These are phyloP conservation scores for Trinectes maculatus DNA, from an alignment of 2,113 vertebrate genomes.

Conservation along the genomic window DNA sequence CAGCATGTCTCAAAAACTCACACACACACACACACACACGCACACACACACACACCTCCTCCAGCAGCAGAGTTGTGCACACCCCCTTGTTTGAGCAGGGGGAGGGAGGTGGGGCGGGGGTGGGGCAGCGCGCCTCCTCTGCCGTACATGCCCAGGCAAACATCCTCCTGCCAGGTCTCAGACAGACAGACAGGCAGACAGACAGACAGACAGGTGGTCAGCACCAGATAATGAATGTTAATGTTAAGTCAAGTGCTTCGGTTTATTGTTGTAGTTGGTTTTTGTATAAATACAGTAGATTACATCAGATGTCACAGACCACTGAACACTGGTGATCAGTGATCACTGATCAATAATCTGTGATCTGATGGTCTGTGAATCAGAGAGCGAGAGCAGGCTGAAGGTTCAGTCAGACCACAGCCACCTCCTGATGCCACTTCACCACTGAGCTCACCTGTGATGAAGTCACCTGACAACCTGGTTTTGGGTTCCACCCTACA, in stretches of 20 bases:
- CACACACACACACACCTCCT: not conserved
- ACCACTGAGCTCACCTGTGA: slow-evolving; percentile 23
- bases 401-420: not conserved
- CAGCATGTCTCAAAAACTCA: slow-evolving; percentile 20
- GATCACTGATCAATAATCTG: no score
- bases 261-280: not conserved
- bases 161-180: slow-evolving; percentile 31
- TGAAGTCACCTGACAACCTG: slow-evolving; percentile 42
- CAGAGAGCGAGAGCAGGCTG: no score
- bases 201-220: slow-evolving; percentile 1
- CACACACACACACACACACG: no score
- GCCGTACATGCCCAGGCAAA: slow-evolving; percentile 69
- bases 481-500: slow-evolving; percentile 39
- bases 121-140: slow-evolving; percentile 2
- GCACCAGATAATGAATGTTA: slow-evolving; percentile 15
- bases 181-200: slow-evolving; percentile 1
- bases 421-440: slow-evolving; percentile 26
- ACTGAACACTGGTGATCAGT: no score
- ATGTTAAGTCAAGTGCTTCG: not conserved
- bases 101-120: not conserved
- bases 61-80: slow-evolving; percentile 38
- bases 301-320: no score
- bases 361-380: no score
- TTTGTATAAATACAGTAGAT: not conserved
- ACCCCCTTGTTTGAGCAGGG: slow-evolving; percentile 25